These are phyloP conservation scores for Eupithecia inturbata DNA, from an alignment of 2,888 invertebrate species.

Conservation along the genomic window DNA sequence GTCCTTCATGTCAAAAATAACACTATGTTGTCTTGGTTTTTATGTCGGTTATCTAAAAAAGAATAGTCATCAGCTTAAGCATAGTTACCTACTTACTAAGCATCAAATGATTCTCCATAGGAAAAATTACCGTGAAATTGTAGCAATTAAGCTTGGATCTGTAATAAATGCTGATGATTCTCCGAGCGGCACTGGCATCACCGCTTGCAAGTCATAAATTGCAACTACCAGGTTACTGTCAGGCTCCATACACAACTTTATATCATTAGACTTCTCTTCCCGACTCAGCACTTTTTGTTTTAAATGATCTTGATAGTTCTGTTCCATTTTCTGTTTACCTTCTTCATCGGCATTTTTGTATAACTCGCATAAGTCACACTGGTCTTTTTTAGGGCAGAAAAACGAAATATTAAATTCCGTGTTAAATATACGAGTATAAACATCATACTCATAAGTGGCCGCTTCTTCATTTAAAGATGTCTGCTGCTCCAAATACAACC, in stretches of 20 bases:
- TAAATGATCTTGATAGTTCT: not conserved
- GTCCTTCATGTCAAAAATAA: constrained; percentile 16
- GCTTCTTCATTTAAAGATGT: not conserved
- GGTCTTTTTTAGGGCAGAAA: not conserved
- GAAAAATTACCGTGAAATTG: not conserved
- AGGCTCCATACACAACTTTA: not conserved
- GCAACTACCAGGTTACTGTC: not conserved
- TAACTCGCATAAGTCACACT: not conserved
- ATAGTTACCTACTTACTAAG: too few relatives aligned
- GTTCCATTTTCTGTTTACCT: not conserved
- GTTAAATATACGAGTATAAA: not conserved
- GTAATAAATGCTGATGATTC: constrained; percentile 4
- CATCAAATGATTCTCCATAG: too few relatives aligned
- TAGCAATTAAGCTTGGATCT: constrained; percentile 11
- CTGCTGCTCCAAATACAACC: not conserved
- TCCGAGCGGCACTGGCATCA: constrained; percentile 9
- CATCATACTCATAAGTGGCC: not conserved
- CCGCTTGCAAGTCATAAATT: constrained; percentile 14
- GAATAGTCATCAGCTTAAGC: too few relatives aligned
- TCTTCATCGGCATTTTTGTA: constrained; percentile 6
- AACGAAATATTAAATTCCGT: not conserved
- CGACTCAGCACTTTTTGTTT: constrained; percentile 2
- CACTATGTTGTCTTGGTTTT: not conserved
- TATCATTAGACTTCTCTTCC: not conserved
- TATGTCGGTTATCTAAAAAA: constrained; percentile 2